Evolutionary conservation across 2,797 vertebrate genomes (phyloP), one percentile per base, ranked within the genome.

Genomic region (Oryzias dopingdopingensis): DNA sequence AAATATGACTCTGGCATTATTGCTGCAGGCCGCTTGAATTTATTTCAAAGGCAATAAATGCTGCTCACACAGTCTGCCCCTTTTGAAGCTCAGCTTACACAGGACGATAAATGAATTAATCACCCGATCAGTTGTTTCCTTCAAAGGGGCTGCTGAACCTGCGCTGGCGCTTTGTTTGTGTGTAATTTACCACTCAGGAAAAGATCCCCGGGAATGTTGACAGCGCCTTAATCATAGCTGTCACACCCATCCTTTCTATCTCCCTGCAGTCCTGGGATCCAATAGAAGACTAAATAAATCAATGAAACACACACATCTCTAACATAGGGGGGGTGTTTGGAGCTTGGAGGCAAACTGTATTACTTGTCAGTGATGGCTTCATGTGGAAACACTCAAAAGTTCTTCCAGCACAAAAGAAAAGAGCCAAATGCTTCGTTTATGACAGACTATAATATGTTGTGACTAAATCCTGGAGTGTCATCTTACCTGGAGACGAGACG

Each of bases 391-490:
- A 42, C 63, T 42, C 15, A 20, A 44, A 50, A 62, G 43, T 45
- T 53, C 52, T 23, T 2, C 5, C 40, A 52, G 18, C 49, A 69
- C 56, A 67, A 52, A 58, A 53, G 48, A 12, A 51, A 40, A 56
- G 37, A 52, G 10, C 32, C 10, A 37, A 13, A 37, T 4, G 2
- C 10, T 37, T 50, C 18, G 46, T 71, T 67, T 70, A 60, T 3
- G 0, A 43, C 62, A 56, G 67, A 79, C 77, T 53, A 73, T 66
- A 64, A 73, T 72, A 64, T 59, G 63, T 44, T 62, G 40, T 65
- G 65, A 77, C 67, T 77, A 64, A 76, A 60, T 74, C 63, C 24
- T 42, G n/a, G 61, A 56, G 63, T 69, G 62, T 73, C 63, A 41
- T 65, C 52, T 37, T 58, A 41, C 56, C 54, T 43, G 61, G 7